A percentile compares a stretch with the other conserved stretches of the same genome.
These are phyloP conservation scores for Stomorhina lunata DNA, from an alignment of 2,888 invertebrate species.

Conservation along the genomic window DNA sequence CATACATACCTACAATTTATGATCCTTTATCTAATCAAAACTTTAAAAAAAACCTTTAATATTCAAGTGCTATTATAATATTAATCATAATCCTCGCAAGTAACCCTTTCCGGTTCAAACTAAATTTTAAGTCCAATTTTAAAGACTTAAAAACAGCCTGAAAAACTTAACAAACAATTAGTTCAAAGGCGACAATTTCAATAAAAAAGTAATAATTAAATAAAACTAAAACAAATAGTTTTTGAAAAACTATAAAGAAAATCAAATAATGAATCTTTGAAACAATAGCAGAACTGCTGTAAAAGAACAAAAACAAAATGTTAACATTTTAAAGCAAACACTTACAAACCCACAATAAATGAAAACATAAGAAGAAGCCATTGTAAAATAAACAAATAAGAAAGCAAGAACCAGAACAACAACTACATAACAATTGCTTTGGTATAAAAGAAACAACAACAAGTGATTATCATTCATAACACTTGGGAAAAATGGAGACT, in stretches of 20 bases:
- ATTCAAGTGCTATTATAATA: slow-evolving; percentile 2
- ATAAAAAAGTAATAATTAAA: neutral
- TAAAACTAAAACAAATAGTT: neutral
- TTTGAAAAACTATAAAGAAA: too few species aligned
- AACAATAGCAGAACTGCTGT: too few species aligned
- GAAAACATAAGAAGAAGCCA: slow-evolving; percentile 34
- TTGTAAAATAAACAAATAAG: slow-evolving; percentile 32
- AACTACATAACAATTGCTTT: too few species aligned
- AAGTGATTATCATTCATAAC: slow-evolving; percentile 30
- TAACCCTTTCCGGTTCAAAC: too few species aligned
- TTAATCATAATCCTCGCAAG: too few species aligned
- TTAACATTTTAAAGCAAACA: neutral
- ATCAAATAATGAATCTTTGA: too few species aligned
- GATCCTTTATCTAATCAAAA: too few species aligned
- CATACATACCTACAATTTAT: too few species aligned
- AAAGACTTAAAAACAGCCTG: neutral
- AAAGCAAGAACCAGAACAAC: neutral
- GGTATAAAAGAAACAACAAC: too few species aligned
- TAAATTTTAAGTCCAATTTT: neutral
- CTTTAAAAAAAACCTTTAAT: too few species aligned
- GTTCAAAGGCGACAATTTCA: slow-evolving; percentile 12
- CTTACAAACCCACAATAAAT: neutral
- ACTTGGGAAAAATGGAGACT: slow-evolving; percentile 51
- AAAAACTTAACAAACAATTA: slow-evolving; percentile 2
- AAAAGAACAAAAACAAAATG: too few species aligned